Conservation (phyloP, 2,113 vertebrate species). For the Halcyon senegalensis region DNA sequence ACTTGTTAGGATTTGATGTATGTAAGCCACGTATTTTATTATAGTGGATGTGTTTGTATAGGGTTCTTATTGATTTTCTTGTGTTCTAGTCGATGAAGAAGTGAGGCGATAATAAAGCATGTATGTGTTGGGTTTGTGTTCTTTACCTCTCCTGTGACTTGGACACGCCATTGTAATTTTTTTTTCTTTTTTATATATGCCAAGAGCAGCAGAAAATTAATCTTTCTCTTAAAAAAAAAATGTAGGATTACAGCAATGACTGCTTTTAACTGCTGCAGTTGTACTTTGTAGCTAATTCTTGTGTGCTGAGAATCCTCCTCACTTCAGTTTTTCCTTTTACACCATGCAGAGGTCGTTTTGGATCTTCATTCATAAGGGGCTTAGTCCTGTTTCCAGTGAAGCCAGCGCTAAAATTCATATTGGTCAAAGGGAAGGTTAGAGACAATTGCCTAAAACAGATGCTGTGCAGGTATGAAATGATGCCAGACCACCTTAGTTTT, state of each 20-base stretch:
- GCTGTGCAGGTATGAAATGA: fast-evolving
- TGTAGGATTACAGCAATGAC: background rate
- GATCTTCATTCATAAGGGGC: background rate
- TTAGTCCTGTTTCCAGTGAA: background rate
- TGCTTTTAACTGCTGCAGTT: background rate
- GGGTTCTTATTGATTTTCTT: conserved; percentile 59
- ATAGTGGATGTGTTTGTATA: conserved; percentile 42
- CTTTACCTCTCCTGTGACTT: conserved; percentile 38
- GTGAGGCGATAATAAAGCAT: conserved; percentile 43
- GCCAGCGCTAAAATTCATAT: background rate
- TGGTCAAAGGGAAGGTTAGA: background rate
- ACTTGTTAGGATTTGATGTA: conserved; percentile 63
- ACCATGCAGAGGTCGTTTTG: background rate
- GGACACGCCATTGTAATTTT: background rate
- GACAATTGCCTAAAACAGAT: background rate
- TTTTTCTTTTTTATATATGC: conserved; percentile 18
- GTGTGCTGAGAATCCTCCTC: background rate
- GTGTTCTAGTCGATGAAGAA: conserved; percentile 40
- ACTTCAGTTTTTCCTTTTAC: background rate
- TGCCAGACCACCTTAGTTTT: background rate
- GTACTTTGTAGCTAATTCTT: background rate
- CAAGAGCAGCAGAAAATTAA: background rate
- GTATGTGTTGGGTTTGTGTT: conserved; percentile 25
- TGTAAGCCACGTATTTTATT: conserved; percentile 62
- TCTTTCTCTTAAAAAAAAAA: background rate